A percentile compares a stretch with the other conserved stretches of the same genome.
phyloP scores from a whole-genome alignment of 1,140 invertebrate genomes.

The Cataglyphis hispanica region DNA sequence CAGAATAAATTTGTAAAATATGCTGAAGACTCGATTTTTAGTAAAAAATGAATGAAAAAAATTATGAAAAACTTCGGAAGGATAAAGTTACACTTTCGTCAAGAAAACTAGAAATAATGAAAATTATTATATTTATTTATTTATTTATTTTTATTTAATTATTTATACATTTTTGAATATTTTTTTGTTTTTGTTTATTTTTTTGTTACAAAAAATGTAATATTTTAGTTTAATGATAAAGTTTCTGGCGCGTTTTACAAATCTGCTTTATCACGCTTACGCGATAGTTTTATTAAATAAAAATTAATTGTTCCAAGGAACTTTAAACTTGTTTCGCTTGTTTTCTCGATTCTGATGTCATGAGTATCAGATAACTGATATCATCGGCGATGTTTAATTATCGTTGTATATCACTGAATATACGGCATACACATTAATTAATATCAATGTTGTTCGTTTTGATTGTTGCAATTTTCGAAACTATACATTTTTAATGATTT shows the following conservation, averaged over 20 bases:
- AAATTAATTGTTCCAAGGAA: not conserved
- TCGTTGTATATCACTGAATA: constrained; percentile 17
- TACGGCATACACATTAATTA: not conserved
- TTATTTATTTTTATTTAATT: too few relatives aligned
- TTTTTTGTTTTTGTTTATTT: not conserved
- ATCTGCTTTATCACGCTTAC: not conserved
- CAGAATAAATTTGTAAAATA: not conserved
- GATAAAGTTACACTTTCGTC: not conserved
- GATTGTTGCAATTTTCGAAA: not conserved
- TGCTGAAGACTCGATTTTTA: not conserved
- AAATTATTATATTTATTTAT: not conserved
- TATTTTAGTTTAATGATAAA: constrained; percentile 19
- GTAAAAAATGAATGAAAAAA: not conserved
- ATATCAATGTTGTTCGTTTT: too few relatives aligned
- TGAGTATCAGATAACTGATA: constrained; percentile 29
- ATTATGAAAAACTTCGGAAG: not conserved
- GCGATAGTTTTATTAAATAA: constrained; percentile 37
- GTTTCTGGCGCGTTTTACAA: not conserved
- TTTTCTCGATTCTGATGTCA: constrained; percentile 34
- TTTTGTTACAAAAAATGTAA: not conserved
- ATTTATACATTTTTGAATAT: constrained; percentile 4
- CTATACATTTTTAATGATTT: not conserved
- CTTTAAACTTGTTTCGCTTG: not conserved
- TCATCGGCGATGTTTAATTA: constrained; percentile 30
- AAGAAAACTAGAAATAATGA: not conserved